Conservation (phyloP, 2,113 vertebrate genomes). For the Aptenodytes patagonicus region DNA sequence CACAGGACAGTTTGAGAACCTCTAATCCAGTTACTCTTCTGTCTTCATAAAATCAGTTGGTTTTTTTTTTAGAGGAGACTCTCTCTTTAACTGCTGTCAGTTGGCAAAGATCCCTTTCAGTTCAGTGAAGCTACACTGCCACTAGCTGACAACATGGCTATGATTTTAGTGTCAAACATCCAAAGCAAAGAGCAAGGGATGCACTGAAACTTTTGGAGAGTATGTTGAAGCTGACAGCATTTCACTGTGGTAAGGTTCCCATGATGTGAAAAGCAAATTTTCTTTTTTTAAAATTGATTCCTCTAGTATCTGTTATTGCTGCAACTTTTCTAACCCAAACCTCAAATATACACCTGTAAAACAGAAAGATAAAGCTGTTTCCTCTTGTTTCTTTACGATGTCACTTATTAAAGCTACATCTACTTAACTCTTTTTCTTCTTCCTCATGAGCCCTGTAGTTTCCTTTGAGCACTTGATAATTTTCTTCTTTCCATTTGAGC, state of each 20-base stretch:
- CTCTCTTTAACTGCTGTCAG: background rate
- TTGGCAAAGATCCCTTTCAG: background rate
- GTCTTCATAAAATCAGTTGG: background rate
- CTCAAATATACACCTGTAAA: background rate
- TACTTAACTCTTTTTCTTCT: background rate
- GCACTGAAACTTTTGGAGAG: background rate
- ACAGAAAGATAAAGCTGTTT: background rate
- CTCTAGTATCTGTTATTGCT: background rate
- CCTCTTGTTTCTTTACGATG: background rate
- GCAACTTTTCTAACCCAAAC: background rate
- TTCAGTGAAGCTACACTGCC: background rate
- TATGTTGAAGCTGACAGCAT: constrained; percentile 6
- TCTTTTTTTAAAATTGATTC: background rate
- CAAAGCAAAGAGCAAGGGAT: background rate
- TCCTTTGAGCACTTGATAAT: background rate
- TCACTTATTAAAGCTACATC: background rate
- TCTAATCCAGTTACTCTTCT: background rate
- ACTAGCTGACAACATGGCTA: background rate
- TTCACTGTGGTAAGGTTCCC: background rate
- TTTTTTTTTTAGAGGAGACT: background rate
- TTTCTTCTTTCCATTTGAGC: background rate
- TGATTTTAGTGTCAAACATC: constrained; percentile 7
- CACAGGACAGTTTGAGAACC: background rate
- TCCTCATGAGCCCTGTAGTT: background rate
- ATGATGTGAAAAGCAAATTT: background rate